Evolutionary conservation across 1,140 invertebrate species (phyloP).

Genomic region (Fopius arisanus): DNA sequence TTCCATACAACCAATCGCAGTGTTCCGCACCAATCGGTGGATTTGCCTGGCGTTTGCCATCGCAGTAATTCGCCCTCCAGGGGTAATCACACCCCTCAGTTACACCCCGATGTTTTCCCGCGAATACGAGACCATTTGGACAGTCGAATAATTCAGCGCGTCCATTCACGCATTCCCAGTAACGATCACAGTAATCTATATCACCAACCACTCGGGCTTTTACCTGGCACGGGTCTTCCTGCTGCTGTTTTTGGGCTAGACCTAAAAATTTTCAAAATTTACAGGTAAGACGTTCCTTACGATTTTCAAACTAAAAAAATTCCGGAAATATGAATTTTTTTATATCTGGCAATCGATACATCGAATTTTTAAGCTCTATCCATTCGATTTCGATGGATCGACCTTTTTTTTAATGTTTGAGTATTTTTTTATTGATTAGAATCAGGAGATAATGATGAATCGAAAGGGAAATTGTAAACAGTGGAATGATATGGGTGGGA

Average conservation of each 20-base stretch:
- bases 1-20: constrained; percentile 92
- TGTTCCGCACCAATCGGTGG: constrained; percentile 84
- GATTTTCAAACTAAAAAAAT: not conserved
- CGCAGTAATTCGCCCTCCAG: constrained; percentile 87
- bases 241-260: constrained; percentile 59
- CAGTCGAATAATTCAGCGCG: constrained; percentile 86
- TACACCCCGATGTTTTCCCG: constrained; percentile 84
- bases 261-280: constrained; percentile 40
- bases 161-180: constrained; percentile 84
- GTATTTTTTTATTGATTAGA: not conserved
- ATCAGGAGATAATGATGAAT: not conserved
- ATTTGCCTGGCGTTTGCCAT: constrained; percentile 79
- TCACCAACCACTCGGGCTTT: constrained; percentile 79
- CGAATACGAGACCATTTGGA: constrained; percentile 89
- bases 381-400: no score
- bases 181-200: constrained; percentile 84
- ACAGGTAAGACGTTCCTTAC: no score
- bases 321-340: no score
- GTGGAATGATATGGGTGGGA: constrained; percentile 53
- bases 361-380: no score
- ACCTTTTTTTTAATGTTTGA: no score
- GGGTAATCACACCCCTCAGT: constrained; percentile 90
- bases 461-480: constrained; percentile 19
- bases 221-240: constrained; percentile 80
- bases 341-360: no score